These are phyloP conservation scores for Pomatostomus ruficeps DNA, from an alignment of 2,113 vertebrate species.

Conservation along the genomic window DNA sequence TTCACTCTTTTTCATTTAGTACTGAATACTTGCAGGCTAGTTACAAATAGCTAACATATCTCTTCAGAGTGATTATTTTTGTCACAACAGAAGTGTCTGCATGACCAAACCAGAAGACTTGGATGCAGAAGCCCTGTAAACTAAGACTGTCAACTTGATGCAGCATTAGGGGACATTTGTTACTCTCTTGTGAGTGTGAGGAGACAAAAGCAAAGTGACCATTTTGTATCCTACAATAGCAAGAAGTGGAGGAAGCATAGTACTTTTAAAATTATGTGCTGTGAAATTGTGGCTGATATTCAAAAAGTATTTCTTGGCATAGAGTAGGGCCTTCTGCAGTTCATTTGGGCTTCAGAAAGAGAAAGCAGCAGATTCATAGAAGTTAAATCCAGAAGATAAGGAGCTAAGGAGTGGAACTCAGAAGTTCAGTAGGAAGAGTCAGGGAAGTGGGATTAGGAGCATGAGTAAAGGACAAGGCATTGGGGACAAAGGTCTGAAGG, in stretches of 20 bases:
- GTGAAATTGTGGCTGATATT: neutral
- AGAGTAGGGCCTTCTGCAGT: neutral
- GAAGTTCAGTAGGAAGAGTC: neutral
- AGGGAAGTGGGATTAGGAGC: neutral
- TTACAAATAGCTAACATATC: neutral
- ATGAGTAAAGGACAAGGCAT: neutral
- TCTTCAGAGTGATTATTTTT: neutral
- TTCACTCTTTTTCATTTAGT: neutral
- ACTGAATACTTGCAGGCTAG: neutral
- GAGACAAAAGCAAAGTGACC: neutral
- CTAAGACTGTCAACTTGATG: neutral
- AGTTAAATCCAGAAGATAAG: neutral
- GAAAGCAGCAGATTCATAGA: neutral
- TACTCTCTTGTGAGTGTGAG: neutral
- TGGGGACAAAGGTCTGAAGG: neutral
- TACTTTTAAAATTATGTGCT: neutral
- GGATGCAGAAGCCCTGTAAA: neutral
- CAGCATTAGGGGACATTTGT: neutral
- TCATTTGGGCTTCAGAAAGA: neutral
- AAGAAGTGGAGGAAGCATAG: neutral
- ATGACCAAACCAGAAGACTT: neutral
- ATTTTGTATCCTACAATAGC: neutral
- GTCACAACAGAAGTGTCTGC: neutral
- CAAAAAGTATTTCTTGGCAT: neutral
- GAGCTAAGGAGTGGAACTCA: neutral